Conservation (phyloP, 2,888 invertebrate genomes). For the Sericinus montela region DNA sequence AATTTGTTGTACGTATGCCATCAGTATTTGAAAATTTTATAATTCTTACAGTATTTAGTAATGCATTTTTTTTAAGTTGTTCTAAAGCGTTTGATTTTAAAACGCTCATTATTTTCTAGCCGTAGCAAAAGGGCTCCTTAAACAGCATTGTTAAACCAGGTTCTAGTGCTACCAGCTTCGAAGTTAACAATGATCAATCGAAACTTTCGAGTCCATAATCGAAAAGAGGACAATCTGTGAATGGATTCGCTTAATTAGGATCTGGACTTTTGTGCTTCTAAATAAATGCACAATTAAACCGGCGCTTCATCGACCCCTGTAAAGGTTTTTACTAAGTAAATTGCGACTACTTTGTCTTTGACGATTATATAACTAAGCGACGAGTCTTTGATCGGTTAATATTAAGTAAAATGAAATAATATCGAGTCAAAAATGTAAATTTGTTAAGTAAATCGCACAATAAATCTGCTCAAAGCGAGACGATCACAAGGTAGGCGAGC, state of each 20-base stretch:
- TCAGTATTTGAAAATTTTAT: no score
- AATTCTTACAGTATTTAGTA: no score
- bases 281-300: slow-evolving; percentile 11
- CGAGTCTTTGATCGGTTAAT: background rate
- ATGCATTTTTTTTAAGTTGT: background rate
- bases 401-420: no score
- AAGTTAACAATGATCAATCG: slow-evolving; percentile 10
- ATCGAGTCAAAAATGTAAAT: background rate
- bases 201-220: slow-evolving; percentile 3
- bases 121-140: background rate
- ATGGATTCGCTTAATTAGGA: slow-evolving; percentile 16
- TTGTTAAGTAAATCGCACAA: background rate
- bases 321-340: background rate
- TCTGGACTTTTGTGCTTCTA: slow-evolving; percentile 2
- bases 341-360: background rate
- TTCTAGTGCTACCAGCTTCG: background rate
- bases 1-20: no score
- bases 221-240: slow-evolving; percentile 13
- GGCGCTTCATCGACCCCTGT: background rate
- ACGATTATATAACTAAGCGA: background rate
- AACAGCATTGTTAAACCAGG: slow-evolving; percentile 8
- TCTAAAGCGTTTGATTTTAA: background rate
- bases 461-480: background rate
- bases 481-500: background rate
- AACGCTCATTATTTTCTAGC: background rate